phyloP scores from a whole-genome alignment of 2,888 invertebrate genomes.

The Polydrusus cervinus region DNA sequence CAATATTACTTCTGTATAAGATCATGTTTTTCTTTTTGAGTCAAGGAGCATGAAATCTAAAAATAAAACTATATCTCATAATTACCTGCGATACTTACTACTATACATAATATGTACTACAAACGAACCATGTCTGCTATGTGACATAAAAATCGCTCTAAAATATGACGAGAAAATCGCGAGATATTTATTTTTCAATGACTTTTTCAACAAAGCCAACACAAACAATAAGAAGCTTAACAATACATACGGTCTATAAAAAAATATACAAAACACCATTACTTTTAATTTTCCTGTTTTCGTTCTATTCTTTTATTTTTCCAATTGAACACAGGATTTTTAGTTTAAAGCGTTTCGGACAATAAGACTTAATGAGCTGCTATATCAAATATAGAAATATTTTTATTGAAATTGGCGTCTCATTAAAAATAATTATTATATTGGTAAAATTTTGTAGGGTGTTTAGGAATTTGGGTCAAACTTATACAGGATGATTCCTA shows the following conservation, averaged over 20 bases:
- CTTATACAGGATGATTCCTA: too few relatives aligned
- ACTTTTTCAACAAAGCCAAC: conserved; percentile 2
- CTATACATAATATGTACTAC: too few relatives aligned
- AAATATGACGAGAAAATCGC: not conserved
- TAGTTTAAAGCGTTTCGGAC: not conserved
- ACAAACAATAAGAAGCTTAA: conserved; percentile 10
- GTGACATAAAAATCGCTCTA: not conserved
- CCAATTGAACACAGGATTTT: not conserved
- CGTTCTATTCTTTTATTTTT: not conserved
- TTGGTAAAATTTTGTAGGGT: too few relatives aligned
- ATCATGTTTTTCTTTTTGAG: too few relatives aligned
- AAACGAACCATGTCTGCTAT: not conserved
- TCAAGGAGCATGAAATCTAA: too few relatives aligned
- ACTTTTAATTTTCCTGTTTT: conserved; percentile 26
- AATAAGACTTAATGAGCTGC: not conserved
- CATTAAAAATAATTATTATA: too few relatives aligned
- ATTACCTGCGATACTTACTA: too few relatives aligned
- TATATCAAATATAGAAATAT: not conserved
- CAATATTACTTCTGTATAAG: too few relatives aligned
- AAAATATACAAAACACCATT: not conserved
- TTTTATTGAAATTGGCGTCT: not conserved
- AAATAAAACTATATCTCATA: too few relatives aligned
- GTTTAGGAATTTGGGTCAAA: too few relatives aligned
- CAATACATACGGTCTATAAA: conserved; percentile 9
- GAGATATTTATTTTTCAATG: conserved; percentile 1